phyloP scores from a whole-genome alignment of 1,140 invertebrate genomes.

The Solenopsis invicta region DNA sequence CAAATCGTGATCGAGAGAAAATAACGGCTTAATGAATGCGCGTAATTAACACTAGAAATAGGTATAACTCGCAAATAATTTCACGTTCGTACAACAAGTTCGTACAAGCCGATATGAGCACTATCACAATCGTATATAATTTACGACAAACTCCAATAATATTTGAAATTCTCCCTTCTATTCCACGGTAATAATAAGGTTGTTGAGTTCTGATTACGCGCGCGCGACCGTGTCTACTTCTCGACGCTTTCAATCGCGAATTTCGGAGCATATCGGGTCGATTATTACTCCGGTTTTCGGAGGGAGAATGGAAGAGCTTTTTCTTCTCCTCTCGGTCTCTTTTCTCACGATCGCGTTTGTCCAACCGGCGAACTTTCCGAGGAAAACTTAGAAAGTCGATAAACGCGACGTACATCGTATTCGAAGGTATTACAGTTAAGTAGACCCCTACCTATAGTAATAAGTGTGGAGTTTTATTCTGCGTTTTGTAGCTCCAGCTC shows the following conservation, averaged over 20 bases:
- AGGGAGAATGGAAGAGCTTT: background rate
- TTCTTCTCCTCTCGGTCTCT: background rate
- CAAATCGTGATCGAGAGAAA: background rate
- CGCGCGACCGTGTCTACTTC: background rate
- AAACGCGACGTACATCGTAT: slow-evolving; percentile 57
- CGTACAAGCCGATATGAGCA: background rate
- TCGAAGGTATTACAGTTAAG: slow-evolving; percentile 36
- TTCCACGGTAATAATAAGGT: slow-evolving; percentile 24
- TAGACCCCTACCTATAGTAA: background rate
- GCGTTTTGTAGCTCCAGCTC: background rate
- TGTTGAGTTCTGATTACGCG: slow-evolving; percentile 24
- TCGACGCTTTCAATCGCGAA: slow-evolving; percentile 33
- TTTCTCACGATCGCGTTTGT: background rate
- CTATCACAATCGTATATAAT: background rate
- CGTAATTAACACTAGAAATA: slow-evolving; percentile 5
- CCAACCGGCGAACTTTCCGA: background rate
- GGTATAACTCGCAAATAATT: background rate
- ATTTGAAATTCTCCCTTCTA: background rate
- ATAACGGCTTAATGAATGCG: background rate
- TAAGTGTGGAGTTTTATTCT: background rate
- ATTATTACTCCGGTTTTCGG: slow-evolving; percentile 15
- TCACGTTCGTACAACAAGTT: background rate
- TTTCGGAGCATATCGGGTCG: slow-evolving; percentile 2
- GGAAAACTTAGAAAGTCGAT: slow-evolving; percentile 45
- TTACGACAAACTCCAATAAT: background rate